Conservation (phyloP, 2,113 vertebrate species). For the Cromileptes altivelis region DNA sequence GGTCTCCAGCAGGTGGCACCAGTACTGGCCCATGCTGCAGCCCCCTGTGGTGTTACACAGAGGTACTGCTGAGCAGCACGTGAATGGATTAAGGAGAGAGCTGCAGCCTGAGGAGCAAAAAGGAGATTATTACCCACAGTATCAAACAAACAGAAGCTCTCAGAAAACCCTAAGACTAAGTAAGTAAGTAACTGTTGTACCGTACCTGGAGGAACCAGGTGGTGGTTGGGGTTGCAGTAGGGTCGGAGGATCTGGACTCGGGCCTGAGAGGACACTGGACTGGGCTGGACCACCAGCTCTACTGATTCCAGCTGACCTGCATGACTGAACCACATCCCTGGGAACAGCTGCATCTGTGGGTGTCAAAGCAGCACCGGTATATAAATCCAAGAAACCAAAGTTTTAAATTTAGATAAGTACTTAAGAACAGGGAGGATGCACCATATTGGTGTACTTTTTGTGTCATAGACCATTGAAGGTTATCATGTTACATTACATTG, state of each 20-base stretch:
- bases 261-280: conserved; percentile 63
- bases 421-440: too few relatives aligned
- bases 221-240: conserved; percentile 83
- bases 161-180: neutral
- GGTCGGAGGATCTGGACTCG: conserved; percentile 86
- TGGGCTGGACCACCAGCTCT: conserved; percentile 82
- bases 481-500: too few relatives aligned
- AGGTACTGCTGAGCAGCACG: conserved; percentile 79
- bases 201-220: conserved; percentile 86
- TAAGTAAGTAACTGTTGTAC: too few relatives aligned
- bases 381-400: neutral
- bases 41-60: conserved; percentile 87
- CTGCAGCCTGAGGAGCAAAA: conserved; percentile 79
- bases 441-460: too few relatives aligned
- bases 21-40: conserved; percentile 81
- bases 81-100: conserved; percentile 83
- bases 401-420: neutral
- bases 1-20: conserved; percentile 85
- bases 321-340: conserved; percentile 88
- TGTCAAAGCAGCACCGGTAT: neutral
- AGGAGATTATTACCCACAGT: neutral
- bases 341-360: conserved; percentile 86
- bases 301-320: conserved; percentile 81
- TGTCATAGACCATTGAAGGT: too few relatives aligned
- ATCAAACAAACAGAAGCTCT: neutral